A percentile compares a stretch with the other conserved stretches of the same genome.
Conservation (phyloP, 1,140 invertebrate genomes). For the Trichomalopsis sarcophagae region DNA sequence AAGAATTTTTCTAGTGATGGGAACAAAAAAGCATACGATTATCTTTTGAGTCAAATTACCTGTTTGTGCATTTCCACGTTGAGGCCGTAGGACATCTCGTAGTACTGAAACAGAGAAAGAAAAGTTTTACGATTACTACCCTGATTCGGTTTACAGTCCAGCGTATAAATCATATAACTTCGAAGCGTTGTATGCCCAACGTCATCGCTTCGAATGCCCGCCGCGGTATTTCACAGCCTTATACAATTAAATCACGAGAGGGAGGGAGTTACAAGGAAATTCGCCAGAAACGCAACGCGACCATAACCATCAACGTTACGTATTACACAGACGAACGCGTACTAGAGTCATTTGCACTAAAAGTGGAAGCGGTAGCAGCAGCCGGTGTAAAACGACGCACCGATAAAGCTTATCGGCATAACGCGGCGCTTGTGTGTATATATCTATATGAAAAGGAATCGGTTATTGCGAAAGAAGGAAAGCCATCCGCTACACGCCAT, state of each 20-base stretch:
- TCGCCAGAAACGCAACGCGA: neutral
- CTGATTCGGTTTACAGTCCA: neutral
- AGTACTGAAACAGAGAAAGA: slow-evolving; percentile 91
- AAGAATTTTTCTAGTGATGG: too few relatives aligned
- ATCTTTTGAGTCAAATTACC: slow-evolving; percentile 76
- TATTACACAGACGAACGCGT: neutral
- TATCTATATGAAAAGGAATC: slow-evolving; percentile 4
- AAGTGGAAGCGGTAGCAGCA: neutral
- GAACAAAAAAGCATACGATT: too few relatives aligned
- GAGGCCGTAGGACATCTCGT: slow-evolving; percentile 99
- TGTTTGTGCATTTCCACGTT: slow-evolving; percentile 99
- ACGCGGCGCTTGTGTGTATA: too few relatives aligned
- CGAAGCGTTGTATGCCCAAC: neutral
- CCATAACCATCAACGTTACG: neutral
- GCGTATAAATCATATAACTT: too few relatives aligned
- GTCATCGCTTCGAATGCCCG: neutral
- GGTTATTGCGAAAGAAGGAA: neutral
- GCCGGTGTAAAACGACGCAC: neutral
- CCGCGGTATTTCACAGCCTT: too few relatives aligned
- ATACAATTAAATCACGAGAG: too few relatives aligned
- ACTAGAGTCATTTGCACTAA: slow-evolving; percentile 9
- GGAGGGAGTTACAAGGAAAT: neutral
- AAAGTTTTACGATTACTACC: slow-evolving; percentile 3
- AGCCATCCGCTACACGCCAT: neutral
- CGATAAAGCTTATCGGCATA: slow-evolving; percentile 30